Conservation (phyloP, 2,113 vertebrate genomes). For the Toxotes chatareus region DNA sequence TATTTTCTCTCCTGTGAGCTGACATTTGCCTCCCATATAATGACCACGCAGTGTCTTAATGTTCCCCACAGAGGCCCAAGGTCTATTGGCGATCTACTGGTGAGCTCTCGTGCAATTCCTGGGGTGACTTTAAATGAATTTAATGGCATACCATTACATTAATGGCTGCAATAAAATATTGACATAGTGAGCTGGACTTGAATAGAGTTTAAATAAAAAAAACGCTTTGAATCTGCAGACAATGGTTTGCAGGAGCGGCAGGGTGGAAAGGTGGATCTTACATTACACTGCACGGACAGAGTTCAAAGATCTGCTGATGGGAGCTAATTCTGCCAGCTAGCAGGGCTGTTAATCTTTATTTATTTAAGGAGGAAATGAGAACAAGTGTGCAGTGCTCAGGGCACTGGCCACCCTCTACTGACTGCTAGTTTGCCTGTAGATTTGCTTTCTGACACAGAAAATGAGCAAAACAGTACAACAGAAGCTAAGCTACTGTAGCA, state of each 20-base stretch:
- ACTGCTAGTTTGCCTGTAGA: constrained; percentile 38
- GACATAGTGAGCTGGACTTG: neutral
- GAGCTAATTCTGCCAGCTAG: constrained; percentile 45
- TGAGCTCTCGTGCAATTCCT: constrained; percentile 15
- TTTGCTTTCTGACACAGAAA: constrained; percentile 35
- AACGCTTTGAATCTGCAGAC: neutral
- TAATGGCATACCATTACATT: constrained; percentile 16
- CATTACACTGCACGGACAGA: neutral
- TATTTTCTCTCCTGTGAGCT: neutral
- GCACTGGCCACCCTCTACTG: constrained; percentile 49
- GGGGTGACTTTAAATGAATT: neutral
- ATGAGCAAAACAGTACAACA: neutral
- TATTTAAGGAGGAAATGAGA: constrained; percentile 77
- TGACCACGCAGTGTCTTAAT: neutral
- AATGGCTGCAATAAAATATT: constrained; percentile 25
- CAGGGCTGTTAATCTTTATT: constrained; percentile 72
- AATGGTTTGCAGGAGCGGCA: neutral
- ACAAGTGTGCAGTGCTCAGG: constrained; percentile 60
- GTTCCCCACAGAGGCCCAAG: neutral
- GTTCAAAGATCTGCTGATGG: constrained; percentile 61
- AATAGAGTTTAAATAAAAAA: neutral
- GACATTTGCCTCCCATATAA: constrained; percentile 8
- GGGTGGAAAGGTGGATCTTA: neutral
- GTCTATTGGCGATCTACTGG: constrained; percentile 3
- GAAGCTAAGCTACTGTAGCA: neutral